phyloP scores from a whole-genome alignment of 2,797 vertebrate species.

The Megaceryle alcyon region DNA sequence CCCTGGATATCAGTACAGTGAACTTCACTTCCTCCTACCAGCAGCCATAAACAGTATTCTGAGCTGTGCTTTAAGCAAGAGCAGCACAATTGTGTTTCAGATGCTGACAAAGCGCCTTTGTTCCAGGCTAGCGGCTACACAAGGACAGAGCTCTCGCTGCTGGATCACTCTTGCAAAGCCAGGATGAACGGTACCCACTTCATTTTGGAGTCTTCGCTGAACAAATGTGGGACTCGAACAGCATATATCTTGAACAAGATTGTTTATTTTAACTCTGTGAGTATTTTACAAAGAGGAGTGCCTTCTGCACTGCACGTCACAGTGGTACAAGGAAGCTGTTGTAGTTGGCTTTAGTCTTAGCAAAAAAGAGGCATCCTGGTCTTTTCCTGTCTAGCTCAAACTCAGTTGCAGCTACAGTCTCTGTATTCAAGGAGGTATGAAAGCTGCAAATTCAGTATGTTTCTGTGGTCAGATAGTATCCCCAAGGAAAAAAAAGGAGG shows the following conservation, averaged over 20 bases:
- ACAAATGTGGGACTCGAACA: conserved; percentile 85
- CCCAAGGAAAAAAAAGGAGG: background rate
- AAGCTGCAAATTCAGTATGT: background rate
- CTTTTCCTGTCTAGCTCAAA: background rate
- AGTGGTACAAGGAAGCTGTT: background rate
- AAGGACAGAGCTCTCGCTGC: conserved; percentile 87
- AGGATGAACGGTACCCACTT: conserved; percentile 91
- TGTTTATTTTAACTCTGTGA: conserved; percentile 92
- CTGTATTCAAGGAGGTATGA: background rate
- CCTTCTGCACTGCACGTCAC: background rate
- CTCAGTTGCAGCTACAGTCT: background rate
- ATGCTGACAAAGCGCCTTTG: conserved; percentile 25
- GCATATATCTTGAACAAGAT: conserved; percentile 71
- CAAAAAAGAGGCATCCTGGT: background rate
- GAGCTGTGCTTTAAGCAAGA: background rate
- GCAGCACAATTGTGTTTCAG: background rate
- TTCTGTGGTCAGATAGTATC: background rate
- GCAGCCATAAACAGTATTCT: background rate
- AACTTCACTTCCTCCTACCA: background rate
- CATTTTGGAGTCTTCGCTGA: conserved; percentile 88
- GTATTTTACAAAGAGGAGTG: conserved; percentile 68
- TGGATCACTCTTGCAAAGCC: conserved; percentile 91
- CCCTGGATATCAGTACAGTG: conserved; percentile 6
- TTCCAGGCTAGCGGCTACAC: conserved; percentile 84
- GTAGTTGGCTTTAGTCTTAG: background rate